phyloP scores from a whole-genome alignment of 1,140 invertebrate genomes.

The Coptotermes formosanus region DNA sequence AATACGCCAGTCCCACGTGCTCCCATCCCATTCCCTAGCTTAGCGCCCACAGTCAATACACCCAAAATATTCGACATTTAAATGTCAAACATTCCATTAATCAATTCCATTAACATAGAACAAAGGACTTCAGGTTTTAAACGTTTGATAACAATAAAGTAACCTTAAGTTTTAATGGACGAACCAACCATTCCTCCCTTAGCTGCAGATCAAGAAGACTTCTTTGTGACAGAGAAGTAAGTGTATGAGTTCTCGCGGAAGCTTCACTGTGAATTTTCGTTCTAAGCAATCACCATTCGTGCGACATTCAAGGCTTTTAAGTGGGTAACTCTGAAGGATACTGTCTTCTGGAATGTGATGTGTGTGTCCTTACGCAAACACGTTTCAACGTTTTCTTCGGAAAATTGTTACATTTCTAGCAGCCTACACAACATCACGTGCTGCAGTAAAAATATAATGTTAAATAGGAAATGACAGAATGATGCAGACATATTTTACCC shows the following conservation, averaged over 20 bases:
- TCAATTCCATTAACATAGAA: background rate
- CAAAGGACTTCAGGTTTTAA: background rate
- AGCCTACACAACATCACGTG: too few species aligned
- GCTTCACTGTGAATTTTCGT: background rate
- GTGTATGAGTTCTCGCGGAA: background rate
- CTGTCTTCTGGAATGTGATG: too few species aligned
- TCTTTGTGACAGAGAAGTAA: background rate
- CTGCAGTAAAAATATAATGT: too few species aligned
- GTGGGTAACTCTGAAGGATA: too few species aligned
- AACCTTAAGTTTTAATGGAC: background rate
- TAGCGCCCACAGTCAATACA: background rate
- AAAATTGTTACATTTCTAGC: too few species aligned
- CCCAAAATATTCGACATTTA: background rate
- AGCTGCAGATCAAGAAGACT: background rate
- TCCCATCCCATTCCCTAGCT: background rate
- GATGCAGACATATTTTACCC: too few species aligned
- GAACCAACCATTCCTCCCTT: background rate
- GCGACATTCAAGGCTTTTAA: too few species aligned
- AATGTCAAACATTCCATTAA: slow-evolving; percentile 14
- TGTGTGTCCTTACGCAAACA: too few species aligned
- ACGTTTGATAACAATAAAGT: background rate
- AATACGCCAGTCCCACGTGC: background rate
- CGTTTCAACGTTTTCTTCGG: too few species aligned
- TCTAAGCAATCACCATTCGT: background rate
- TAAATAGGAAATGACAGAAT: too few species aligned